Evolutionary conservation across 2,797 vertebrate species (phyloP), one percentile per base, ranked within the genome.

Genomic region (Spondyliosoma cantharus): DNA sequence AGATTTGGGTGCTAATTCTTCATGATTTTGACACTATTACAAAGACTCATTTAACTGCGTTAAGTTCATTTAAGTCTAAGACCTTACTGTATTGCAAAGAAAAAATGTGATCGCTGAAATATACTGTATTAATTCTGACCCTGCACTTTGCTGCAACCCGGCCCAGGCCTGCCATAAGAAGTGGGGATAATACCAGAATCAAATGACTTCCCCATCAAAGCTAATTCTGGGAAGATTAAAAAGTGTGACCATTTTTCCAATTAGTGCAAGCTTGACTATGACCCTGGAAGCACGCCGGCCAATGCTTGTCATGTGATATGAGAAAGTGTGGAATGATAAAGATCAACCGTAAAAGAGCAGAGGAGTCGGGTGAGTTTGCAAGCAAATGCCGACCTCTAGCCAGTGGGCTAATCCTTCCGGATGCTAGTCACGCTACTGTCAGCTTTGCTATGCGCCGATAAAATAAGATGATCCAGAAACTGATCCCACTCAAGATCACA

Each of bases 291-390:
- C 17, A 3, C 74, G 57, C 20, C 14, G 2, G 73, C 81, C 93
- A 92, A 92, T 89, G 62, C 91, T 58, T 2, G 71, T 90, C 93
- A 91, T 77, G 49, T 93, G 92, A 89, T 59, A 66, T 3, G 48
- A 76, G 71, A 78, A 72, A 87, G 60, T 65, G 66, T 56, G 73
- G 63, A 74, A 73, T 53, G 85, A 85, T 72, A 67, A 74, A 56
- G 82, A 82, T 82, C 72, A 87, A 63, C 86, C 74, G 75, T 62
- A 63, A 43, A 71, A n/a, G 9, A 75, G 58, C 48, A 8, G 16
- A 80, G 45, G 32, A 62, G 49, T 19, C 0, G 20, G 61, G 46
- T 13, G 74, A 68, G 81, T 75, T 82, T 70, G 60, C 46, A 71
- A 80, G 81, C 68, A 74, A 84, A 87, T 22, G 43, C 50, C 74